phyloP scores from a whole-genome alignment of 2,888 invertebrate species.

The Callinectes sapidus region DNA sequence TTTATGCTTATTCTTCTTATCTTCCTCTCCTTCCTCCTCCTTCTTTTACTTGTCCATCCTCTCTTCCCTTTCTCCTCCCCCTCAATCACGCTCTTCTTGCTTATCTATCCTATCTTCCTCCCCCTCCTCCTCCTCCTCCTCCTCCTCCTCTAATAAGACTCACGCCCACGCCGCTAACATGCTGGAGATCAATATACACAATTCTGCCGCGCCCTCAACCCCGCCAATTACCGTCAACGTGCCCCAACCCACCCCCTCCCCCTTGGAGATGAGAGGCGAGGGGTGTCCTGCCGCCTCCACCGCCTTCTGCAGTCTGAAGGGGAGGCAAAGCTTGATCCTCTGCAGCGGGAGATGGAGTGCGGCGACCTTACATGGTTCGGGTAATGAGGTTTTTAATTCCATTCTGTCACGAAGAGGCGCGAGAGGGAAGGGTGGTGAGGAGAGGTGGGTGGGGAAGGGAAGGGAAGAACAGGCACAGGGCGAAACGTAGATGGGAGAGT shows the following conservation, averaged over 20 bases:
- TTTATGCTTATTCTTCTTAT: background rate
- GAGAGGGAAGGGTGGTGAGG: background rate
- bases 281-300: background rate
- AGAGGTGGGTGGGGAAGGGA: background rate
- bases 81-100: background rate
- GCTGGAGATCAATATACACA: background rate
- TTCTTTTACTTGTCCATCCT: background rate
- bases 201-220: background rate
- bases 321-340: background rate
- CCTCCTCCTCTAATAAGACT: background rate
- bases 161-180: background rate
- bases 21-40: background rate
- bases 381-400: background rate
- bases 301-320: background rate
- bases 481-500: too few relatives aligned
- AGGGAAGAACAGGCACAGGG: background rate
- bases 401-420: background rate
- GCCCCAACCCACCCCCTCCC: too few relatives aligned
- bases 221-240: constrained; percentile 7
- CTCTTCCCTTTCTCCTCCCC: background rate
- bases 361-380: background rate
- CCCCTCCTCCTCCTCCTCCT: background rate
- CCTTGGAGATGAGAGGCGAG: background rate
- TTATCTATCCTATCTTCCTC: background rate
- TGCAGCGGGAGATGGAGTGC: background rate